phyloP scores from a whole-genome alignment of 2,797 vertebrate species.

The Microchirus variegatus region DNA sequence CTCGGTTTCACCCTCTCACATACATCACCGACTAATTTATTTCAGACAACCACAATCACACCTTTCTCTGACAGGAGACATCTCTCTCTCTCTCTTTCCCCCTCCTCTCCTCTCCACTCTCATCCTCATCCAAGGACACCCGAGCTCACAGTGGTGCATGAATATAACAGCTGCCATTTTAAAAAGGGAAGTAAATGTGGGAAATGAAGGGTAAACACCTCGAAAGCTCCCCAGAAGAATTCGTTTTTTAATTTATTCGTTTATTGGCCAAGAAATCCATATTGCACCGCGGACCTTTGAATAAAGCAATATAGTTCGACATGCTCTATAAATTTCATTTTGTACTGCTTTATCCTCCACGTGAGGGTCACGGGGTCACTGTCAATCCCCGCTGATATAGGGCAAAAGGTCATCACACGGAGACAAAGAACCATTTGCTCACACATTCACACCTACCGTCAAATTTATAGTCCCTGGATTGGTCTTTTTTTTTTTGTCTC shows the following conservation, averaged over 20 bases:
- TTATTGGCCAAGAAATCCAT: conserved; percentile 11
- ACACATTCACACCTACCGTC: too few species aligned
- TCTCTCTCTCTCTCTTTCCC: conserved; percentile 14
- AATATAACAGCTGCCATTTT: conserved; percentile 54
- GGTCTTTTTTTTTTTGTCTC: too few species aligned
- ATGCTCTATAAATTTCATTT: too few species aligned
- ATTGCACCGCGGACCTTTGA: not conserved
- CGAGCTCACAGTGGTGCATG: conserved; percentile 34
- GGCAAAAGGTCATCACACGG: too few species aligned
- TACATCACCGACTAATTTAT: conserved; percentile 43
- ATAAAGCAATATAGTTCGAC: not conserved
- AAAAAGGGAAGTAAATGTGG: conserved; percentile 29
- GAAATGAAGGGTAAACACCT: conserved; percentile 53
- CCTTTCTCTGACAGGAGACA: conserved; percentile 25
- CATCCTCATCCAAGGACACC: conserved; percentile 51
- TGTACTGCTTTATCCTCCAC: too few species aligned
- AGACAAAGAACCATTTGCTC: too few species aligned
- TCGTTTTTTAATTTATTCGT: conserved; percentile 1
- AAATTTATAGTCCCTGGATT: too few species aligned
- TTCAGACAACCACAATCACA: conserved; percentile 40
- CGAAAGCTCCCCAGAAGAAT: conserved; percentile 14
- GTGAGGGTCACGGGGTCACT: too few species aligned
- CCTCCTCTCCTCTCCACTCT: conserved; percentile 5
- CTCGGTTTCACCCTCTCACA: conserved; percentile 43
- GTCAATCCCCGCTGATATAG: too few species aligned